phyloP scores from a whole-genome alignment of 2,888 invertebrate species.

The Rhabditoides inermis region DNA sequence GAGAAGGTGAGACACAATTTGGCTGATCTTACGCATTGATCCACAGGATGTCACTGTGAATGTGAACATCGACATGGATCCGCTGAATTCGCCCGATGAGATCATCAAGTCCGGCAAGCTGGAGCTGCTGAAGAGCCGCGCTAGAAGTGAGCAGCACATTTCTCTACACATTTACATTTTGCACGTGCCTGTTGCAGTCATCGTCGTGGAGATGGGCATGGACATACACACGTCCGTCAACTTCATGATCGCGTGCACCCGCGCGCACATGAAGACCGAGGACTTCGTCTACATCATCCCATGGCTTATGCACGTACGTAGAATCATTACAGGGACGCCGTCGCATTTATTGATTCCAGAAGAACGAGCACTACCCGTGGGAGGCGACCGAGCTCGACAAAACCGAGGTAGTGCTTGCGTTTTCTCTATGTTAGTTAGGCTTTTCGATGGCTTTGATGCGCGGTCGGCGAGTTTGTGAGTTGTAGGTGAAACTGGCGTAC shows the following conservation, averaged over 20 bases:
- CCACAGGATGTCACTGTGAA: slow-evolving; percentile 30
- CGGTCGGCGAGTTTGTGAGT: too few species aligned
- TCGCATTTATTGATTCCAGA: slow-evolving; percentile 12
- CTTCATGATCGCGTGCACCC: slow-evolving; percentile 42
- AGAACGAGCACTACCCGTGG: slow-evolving; percentile 50
- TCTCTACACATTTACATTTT: neutral
- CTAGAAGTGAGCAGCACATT: slow-evolving; percentile 29
- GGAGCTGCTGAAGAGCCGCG: slow-evolving; percentile 19
- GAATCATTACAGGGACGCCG: neutral
- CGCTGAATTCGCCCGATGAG: slow-evolving; percentile 43
- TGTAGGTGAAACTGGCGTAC: slow-evolving; percentile 42
- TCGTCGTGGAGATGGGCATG: slow-evolving; percentile 49
- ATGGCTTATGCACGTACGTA: slow-evolving; percentile 46
- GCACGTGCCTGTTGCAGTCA: slow-evolving; percentile 21
- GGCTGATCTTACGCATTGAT: too few species aligned
- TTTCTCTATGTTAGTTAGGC: too few species aligned
- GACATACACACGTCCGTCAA: slow-evolving; percentile 40
- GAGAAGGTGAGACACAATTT: slow-evolving; percentile 13
- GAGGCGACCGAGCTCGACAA: slow-evolving; percentile 48
- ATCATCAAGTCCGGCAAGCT: slow-evolving; percentile 44
- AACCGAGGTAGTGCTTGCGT: too few species aligned
- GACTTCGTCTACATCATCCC: slow-evolving; percentile 49
- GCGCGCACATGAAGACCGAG: slow-evolving; percentile 36
- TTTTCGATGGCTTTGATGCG: too few species aligned
- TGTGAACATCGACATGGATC: slow-evolving; percentile 43